Percentiles rank a stretch among this genome's conserved stretches.
Conservation (phyloP, 1,140 invertebrate species). For the Ctenoplectra terminalis region DNA sequence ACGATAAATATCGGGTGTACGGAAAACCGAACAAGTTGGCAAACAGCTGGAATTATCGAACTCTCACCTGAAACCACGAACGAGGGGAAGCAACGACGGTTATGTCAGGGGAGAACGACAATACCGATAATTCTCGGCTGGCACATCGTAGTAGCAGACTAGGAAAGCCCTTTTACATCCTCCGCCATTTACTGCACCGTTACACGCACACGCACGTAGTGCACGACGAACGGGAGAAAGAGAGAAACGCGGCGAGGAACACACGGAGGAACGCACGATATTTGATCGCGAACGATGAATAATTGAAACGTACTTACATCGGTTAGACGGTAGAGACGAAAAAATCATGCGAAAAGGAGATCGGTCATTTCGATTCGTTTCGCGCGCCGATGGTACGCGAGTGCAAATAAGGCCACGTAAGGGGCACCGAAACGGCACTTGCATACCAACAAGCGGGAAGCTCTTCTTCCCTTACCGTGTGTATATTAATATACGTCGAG, state of each 20-base stretch:
- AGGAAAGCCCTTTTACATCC: conserved; percentile 49
- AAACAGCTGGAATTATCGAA: conserved; percentile 54
- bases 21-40: neutral
- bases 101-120: conserved; percentile 61
- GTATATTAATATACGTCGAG: conserved; percentile 52
- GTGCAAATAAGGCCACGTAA: conserved; percentile 57
- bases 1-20: conserved; percentile 6
- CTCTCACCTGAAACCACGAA: conserved; percentile 48
- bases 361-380: conserved; percentile 56
- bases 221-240: conserved; percentile 14
- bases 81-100: conserved; percentile 57
- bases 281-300: neutral
- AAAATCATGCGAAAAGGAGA: conserved; percentile 32
- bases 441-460: conserved; percentile 54
- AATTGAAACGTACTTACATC: conserved; percentile 17
- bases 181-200: conserved; percentile 56
- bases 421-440: conserved; percentile 47
- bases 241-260: too few relatives aligned
- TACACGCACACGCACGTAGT: conserved; percentile 41
- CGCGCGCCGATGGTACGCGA: conserved; percentile 49
- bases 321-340: neutral
- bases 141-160: conserved; percentile 45
- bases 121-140: conserved; percentile 35
- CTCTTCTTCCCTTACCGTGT: conserved; percentile 43
- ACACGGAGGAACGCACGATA: conserved; percentile 12